Evolutionary conservation across 2,888 invertebrate species (phyloP).

Genomic region (Diaphora mendica): DNA sequence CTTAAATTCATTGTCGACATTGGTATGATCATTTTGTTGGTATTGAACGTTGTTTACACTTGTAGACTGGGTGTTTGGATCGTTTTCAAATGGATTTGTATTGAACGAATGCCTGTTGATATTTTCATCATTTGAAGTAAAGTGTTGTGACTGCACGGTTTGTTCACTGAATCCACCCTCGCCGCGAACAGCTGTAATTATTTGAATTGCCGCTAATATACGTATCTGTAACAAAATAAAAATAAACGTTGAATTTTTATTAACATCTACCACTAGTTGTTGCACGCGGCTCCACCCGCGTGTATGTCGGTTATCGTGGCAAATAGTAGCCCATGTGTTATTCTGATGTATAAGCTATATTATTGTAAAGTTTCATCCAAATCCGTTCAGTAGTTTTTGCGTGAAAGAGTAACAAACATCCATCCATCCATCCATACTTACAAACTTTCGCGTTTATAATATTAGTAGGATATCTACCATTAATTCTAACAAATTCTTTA

Average conservation of each 20-base stretch:
- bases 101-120: constrained; percentile 71
- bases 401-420: too few relatives aligned
- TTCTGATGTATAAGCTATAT: too few relatives aligned
- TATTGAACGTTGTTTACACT: constrained; percentile 72
- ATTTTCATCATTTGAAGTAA: constrained; percentile 69
- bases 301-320: too few relatives aligned
- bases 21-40: constrained; percentile 68
- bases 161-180: constrained; percentile 78
- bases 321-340: too few relatives aligned
- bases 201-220: constrained; percentile 76
- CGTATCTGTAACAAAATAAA: constrained; percentile 78
- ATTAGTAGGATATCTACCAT: too few relatives aligned
- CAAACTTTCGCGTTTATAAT: too few relatives aligned
- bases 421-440: too few relatives aligned
- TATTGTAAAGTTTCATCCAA: too few relatives aligned
- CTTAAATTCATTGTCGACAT: constrained; percentile 68
- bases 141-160: constrained; percentile 73
- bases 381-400: too few relatives aligned
- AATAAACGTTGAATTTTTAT: constrained; percentile 10
- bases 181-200: constrained; percentile 66
- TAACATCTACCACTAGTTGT: too few relatives aligned
- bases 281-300: too few relatives aligned
- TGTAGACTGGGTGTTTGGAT: constrained; percentile 69
- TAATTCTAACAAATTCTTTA: neutral
- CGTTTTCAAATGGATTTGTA: constrained; percentile 69